phyloP scores from a whole-genome alignment of 2,888 invertebrate genomes.

The Trichogramma dendrolimi region DNA sequence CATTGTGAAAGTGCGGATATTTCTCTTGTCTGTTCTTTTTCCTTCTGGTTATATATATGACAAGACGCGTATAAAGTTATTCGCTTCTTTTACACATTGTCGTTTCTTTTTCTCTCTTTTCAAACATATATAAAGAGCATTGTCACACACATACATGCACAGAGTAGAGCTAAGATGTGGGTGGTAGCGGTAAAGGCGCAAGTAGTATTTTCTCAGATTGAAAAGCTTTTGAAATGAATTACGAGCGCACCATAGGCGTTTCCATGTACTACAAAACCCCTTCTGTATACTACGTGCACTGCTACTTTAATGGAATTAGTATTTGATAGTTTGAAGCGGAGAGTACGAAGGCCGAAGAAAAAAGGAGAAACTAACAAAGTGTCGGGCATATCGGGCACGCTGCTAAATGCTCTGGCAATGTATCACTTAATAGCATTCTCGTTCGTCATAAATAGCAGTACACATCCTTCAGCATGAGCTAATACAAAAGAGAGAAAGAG shows the following conservation, averaged over 20 bases:
- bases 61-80: conserved; percentile 6
- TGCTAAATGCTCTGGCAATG: conserved; percentile 24
- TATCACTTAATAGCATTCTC: conserved; percentile 30
- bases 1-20: conserved; percentile 13
- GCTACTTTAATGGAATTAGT: conserved; percentile 52
- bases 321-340: conserved; percentile 44
- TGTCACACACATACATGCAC: no score
- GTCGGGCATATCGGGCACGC: background rate
- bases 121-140: no score
- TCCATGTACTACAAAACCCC: conserved; percentile 41
- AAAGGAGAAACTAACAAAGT: conserved; percentile 25
- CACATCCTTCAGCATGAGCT: no score
- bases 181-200: conserved; percentile 19
- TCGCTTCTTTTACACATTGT: conserved; percentile 17
- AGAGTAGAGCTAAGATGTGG: no score
- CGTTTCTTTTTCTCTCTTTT: conserved; percentile 13
- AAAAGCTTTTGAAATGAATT: conserved; percentile 51
- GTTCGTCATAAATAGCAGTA: conserved; percentile 19
- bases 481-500: no score
- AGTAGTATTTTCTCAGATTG: conserved; percentile 44
- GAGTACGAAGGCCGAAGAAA: conserved; percentile 1
- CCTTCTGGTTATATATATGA: conserved; percentile 2
- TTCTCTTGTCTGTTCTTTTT: conserved; percentile 10
- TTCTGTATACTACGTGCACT: conserved; percentile 34
- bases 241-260: conserved; percentile 33